Percentiles rank a stretch among this genome's conserved stretches.
Evolutionary conservation across 2,888 invertebrate genomes (phyloP).

Genomic region (Troides helena): DNA sequence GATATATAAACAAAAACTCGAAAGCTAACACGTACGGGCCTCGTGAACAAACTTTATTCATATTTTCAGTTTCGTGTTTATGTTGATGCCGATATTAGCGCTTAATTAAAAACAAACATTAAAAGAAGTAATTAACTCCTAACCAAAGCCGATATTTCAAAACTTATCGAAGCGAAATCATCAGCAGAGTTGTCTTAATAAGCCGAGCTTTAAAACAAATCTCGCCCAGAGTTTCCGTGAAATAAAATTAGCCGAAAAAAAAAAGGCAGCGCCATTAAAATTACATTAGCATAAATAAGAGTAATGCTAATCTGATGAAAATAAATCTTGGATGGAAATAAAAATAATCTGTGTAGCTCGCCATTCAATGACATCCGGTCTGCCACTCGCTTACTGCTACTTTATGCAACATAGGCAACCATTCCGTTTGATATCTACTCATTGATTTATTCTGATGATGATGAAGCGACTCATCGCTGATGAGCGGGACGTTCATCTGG

Average conservation of each 20-base stretch:
- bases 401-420: conserved; percentile 17
- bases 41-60: conserved; percentile 23
- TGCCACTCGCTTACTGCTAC: conserved; percentile 3
- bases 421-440: not conserved
- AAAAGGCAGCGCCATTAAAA: conserved; percentile 78
- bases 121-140: conserved; percentile 32
- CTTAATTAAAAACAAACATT: conserved; percentile 31
- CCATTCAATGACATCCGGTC: conserved; percentile 55
- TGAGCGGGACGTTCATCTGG: too few species aligned
- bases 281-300: conserved; percentile 81
- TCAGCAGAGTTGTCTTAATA: conserved; percentile 67
- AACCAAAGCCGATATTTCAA: conserved; percentile 59
- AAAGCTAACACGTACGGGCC: conserved; percentile 20
- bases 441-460: too few species aligned
- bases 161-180: conserved; percentile 63
- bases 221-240: conserved; percentile 67
- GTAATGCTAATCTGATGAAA: conserved; percentile 78
- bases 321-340: conserved; percentile 75
- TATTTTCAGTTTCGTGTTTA: conserved; percentile 23
- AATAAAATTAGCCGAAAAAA: conserved; percentile 73
- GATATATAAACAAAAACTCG: conserved; percentile 16
- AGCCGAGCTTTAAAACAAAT: conserved; percentile 71
- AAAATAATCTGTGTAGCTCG: conserved; percentile 68
- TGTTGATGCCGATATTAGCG: conserved; percentile 19
- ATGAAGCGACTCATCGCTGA: too few species aligned